Percentiles rank a stretch among this genome's conserved stretches.
phyloP scores from a whole-genome alignment of 2,113 vertebrate genomes.

The Halichoeres trimaculatus region DNA sequence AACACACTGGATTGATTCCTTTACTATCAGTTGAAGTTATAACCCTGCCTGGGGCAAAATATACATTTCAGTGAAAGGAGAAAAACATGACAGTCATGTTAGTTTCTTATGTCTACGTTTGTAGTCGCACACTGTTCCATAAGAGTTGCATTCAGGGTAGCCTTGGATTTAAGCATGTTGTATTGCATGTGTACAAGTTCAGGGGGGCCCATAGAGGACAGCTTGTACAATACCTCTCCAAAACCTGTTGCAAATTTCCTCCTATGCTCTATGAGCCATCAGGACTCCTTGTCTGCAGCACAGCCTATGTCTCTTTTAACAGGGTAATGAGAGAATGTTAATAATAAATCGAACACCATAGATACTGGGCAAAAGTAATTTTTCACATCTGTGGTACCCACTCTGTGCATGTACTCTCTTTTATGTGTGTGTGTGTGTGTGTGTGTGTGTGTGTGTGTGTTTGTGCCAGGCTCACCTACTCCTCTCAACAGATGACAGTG shows the following conservation, averaged over 20 bases:
- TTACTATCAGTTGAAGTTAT: too few species aligned
- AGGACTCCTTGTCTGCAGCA: slow-evolving; percentile 34
- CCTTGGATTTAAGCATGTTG: too few species aligned
- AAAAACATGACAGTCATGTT: too few species aligned
- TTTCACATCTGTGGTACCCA: slow-evolving; percentile 61
- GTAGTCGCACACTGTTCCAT: too few species aligned
- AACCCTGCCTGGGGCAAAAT: too few species aligned
- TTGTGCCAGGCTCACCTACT: slow-evolving; percentile 57
- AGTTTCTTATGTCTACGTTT: too few species aligned
- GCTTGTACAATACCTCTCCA: too few species aligned
- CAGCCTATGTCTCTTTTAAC: slow-evolving; percentile 41
- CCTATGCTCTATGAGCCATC: slow-evolving; percentile 18
- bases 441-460: slow-evolving; percentile 35
- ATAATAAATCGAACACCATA: slow-evolving; percentile 58
- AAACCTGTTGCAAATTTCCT: slow-evolving; percentile 12
- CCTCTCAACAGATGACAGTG: slow-evolving; percentile 64
- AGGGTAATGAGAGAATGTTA: slow-evolving; percentile 51
- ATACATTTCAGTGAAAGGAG: too few species aligned
- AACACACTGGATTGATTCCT: too few species aligned
- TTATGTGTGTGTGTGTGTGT: slow-evolving; percentile 30
- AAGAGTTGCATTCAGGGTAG: too few species aligned
- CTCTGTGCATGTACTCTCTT: slow-evolving; percentile 60
- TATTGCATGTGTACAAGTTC: too few species aligned
- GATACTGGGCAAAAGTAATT: slow-evolving; percentile 63
- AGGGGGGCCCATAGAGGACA: too few species aligned